These are phyloP conservation scores for Tenthredo notha DNA, from an alignment of 2,888 invertebrate genomes.

Conservation along the genomic window DNA sequence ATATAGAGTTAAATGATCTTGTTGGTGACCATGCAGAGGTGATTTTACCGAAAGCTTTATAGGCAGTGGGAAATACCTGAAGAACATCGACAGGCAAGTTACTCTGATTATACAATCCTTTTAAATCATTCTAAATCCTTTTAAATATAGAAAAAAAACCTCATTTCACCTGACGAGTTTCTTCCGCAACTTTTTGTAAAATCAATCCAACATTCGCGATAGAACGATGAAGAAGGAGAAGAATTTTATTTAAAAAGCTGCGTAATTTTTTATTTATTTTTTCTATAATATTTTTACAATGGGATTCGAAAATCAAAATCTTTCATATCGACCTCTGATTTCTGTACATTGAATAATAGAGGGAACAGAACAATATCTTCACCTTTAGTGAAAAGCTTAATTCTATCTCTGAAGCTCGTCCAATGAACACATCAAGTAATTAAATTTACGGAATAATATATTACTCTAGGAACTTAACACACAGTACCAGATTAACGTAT, in stretches of 20 bases:
- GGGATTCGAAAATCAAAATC: neutral
- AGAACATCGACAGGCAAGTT: constrained; percentile 30
- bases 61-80: constrained; percentile 33
- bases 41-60: neutral
- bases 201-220: neutral
- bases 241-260: neutral
- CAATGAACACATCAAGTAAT: constrained; percentile 20
- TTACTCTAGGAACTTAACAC: constrained; percentile 9
- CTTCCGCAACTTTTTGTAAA: neutral
- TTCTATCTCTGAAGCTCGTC: neutral
- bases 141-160: neutral
- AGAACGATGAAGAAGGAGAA: neutral
- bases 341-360: neutral
- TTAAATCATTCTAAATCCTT: neutral
- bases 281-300: neutral
- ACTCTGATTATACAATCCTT: neutral
- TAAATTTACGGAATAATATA: constrained; percentile 19
- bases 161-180: neutral
- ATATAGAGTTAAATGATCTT: constrained; percentile 2
- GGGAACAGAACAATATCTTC: neutral
- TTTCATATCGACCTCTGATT: neutral
- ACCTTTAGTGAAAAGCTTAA: neutral
- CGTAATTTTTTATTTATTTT: neutral
- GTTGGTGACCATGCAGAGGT: constrained; percentile 10
- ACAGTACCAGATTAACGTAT: constrained; percentile 9